Percentiles rank a stretch among this genome's conserved stretches.
These are phyloP conservation scores for Choloepus didactylus DNA, from an alignment of 2,797 vertebrate genomes.

Conservation along the genomic window DNA sequence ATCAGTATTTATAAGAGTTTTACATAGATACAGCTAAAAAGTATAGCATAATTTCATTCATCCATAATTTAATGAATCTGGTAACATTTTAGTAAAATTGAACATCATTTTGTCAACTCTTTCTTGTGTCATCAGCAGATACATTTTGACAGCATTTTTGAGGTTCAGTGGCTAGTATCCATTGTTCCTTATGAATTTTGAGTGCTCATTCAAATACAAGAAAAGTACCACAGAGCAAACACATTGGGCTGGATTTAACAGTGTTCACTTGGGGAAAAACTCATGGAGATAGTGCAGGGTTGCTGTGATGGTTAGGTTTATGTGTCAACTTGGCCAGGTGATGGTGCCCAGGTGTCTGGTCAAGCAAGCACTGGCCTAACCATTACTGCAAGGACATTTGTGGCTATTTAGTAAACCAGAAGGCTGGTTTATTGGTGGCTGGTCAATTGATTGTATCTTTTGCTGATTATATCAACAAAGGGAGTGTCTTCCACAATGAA, in stretches of 20 bases:
- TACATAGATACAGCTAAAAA: neutral
- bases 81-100: neutral
- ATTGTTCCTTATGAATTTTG: neutral
- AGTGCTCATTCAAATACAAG: neutral
- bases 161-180: neutral
- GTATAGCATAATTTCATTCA: neutral
- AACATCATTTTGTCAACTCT: neutral
- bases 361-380: no score
- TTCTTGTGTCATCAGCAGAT: neutral
- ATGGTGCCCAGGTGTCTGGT: no score
- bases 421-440: no score
- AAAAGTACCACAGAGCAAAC: neutral
- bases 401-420: no score
- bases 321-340: no score
- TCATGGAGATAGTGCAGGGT: neutral
- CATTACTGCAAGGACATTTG: no score
- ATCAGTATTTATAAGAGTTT: neutral
- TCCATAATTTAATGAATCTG: neutral
- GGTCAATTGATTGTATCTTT: no score
- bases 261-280: neutral
- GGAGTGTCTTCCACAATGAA: no score
- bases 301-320: neutral
- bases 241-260: neutral
- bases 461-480: no score
- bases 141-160: neutral